Base-by-base conservation (phyloP, 2,113 vertebrate genomes). In the Pollimyrus isidori region DNA sequence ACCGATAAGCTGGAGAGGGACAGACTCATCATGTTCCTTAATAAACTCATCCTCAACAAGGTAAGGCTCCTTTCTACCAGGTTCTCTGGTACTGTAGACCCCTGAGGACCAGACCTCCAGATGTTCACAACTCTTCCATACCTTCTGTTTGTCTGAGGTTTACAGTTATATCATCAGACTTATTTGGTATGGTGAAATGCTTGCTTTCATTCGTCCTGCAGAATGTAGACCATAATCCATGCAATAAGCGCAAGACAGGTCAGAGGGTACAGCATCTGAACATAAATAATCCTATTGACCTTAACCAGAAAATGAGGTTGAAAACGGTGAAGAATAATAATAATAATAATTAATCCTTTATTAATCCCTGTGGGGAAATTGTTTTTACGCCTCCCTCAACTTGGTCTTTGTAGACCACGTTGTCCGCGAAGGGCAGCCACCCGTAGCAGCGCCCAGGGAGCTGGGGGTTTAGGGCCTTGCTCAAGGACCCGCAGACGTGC, bases 41-140 rank as follows among this genome's bases (percentile, higher is more conserved):
- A 99, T 94, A 99, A 99, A 93, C 95, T 99, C 90, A 99, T 99
- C 92, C 97, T 99, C 83, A 98, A 99, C 94, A 98, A 97, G 97
- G 98, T 98, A 91, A 92, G 35, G 13, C 39, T 65, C 3, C 45
- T 85, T 19, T n/a, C 82, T 85, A 13, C 82, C 45, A 49, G 21
- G 7, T 49, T 21, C 9, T 46, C 82, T 49, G 46, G 42, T 49
- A n/a, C 7, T 23, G 6, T 45, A 10, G 45, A 76, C 35, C 82
- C 82, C 23, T 5, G 23, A 21, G 9, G 39, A 46, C 19, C 42
- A 48, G 80, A 23, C 11, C 80, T 84, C 23, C 82, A 84, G 42
- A 49, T 23, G 82, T 85, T 85, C 35, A 85, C 35, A 1, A 49
- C 23, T 39, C 6, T 84, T 39, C 30, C 39, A 6, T 76, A 76